Conservation (phyloP, 53 echinoderm and acorn worm species). For the Paracentrotus lividus region DNA sequence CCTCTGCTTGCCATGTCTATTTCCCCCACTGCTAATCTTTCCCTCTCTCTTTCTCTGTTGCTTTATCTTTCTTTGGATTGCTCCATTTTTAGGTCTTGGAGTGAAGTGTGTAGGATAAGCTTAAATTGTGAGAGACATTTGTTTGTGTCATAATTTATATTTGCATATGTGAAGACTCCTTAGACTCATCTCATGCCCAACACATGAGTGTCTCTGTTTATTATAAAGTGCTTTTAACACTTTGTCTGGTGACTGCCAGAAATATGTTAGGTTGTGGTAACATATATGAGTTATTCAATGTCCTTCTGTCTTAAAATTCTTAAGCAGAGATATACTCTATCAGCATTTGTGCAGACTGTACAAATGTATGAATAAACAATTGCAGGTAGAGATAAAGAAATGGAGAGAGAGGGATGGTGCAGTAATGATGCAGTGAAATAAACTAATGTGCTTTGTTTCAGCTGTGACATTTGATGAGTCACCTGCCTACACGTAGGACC, state of each 20-base stretch:
- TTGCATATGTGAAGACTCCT: too few relatives aligned
- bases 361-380: conserved; percentile 33
- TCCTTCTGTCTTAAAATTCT: too few relatives aligned
- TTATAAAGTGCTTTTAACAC: neutral
- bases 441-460: conserved; percentile 44
- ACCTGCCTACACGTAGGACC: neutral
- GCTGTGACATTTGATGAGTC: conserved; percentile 23
- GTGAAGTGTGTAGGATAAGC: neutral
- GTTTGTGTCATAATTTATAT: too few relatives aligned
- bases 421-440: conserved; percentile 23
- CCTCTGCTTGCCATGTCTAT: conserved; percentile 25
- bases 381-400: neutral
- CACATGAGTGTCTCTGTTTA: neutral
- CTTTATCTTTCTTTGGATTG: neutral
- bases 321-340: too few relatives aligned
- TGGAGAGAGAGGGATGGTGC: neutral
- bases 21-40: conserved; percentile 7
- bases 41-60: neutral
- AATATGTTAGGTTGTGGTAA: too few relatives aligned
- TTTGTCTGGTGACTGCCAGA: too few relatives aligned
- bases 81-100: neutral
- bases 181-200: neutral
- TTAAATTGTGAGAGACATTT: neutral
- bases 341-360: conserved; percentile 13
- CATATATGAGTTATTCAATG: too few relatives aligned